Evolutionary conservation across 2,797 vertebrate species (phyloP).

Genomic region (Eupleurogrammus muticus): DNA sequence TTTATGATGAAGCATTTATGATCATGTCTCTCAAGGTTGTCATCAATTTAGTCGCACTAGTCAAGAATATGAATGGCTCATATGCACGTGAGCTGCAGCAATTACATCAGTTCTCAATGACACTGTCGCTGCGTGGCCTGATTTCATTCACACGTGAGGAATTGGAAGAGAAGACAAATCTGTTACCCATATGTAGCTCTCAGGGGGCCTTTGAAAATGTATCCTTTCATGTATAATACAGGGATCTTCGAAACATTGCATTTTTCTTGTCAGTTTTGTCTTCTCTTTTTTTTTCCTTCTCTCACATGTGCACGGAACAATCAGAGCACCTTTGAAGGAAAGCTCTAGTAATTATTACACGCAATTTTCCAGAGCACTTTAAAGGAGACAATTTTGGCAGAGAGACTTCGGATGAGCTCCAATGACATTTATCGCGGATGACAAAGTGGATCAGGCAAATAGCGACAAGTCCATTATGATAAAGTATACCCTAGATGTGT

Average conservation of each 20-base stretch:
- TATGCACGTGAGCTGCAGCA: constrained; percentile 67
- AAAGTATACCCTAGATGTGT: constrained; percentile 14
- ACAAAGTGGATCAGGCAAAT: constrained; percentile 43
- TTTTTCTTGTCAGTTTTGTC: constrained; percentile 62
- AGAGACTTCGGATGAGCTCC: constrained; percentile 37
- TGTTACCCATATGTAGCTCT: constrained; percentile 59
- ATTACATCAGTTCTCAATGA: constrained; percentile 66
- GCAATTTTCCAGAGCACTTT: constrained; percentile 26
- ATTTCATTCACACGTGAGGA: constrained; percentile 55
- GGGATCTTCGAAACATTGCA: constrained; percentile 67
- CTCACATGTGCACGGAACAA: constrained; percentile 38
- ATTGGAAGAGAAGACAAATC: constrained; percentile 59
- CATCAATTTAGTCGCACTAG: constrained; percentile 70
- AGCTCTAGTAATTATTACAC: constrained; percentile 53
- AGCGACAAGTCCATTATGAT: constrained; percentile 45
- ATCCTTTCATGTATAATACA: constrained; percentile 73
- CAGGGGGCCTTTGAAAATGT: constrained; percentile 48
- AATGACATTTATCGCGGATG: constrained; percentile 48
- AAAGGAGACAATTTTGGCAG: constrained; percentile 42
- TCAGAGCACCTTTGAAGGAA: constrained; percentile 50
- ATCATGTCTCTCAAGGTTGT: constrained; percentile 69
- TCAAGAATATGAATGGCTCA: constrained; percentile 52
- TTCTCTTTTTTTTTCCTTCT: constrained; percentile 32
- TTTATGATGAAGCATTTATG: constrained; percentile 64
- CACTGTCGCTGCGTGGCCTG: constrained; percentile 53